Evolutionary conservation across 2,888 invertebrate genomes (phyloP).

Genomic region (Boloria selene): DNA sequence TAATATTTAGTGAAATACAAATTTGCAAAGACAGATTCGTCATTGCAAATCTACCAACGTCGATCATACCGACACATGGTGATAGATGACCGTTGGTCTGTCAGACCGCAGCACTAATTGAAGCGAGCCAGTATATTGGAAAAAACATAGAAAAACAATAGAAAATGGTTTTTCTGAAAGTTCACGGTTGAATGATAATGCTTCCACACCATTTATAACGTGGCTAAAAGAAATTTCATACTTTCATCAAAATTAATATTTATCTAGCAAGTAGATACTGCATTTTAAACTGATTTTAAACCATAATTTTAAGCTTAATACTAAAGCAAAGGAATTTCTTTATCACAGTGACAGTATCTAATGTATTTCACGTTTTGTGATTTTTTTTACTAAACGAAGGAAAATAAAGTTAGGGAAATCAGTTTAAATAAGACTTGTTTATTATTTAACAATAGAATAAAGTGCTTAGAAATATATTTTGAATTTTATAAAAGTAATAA

Average conservation of each 20-base stretch:
- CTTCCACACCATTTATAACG: slow-evolving; percentile 18
- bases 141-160: slow-evolving; percentile 35
- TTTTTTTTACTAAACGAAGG: too few species aligned
- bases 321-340: too few species aligned
- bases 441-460: too few species aligned
- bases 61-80: slow-evolving; percentile 35
- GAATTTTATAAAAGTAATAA: background rate
- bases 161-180: slow-evolving; percentile 26
- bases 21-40: slow-evolving; percentile 25
- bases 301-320: too few species aligned
- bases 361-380: too few species aligned
- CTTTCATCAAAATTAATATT: background rate
- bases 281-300: too few species aligned
- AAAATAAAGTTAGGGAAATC: too few species aligned
- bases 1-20: slow-evolving; percentile 9
- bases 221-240: background rate
- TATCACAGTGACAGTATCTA: too few species aligned
- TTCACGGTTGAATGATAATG: slow-evolving; percentile 27
- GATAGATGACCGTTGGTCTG: slow-evolving; percentile 37
- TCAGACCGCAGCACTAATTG: slow-evolving; percentile 33
- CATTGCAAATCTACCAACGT: slow-evolving; percentile 28
- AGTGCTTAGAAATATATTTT: background rate
- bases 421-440: too few species aligned
- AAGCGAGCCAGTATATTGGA: slow-evolving; percentile 30
- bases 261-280: too few species aligned